Conservation (phyloP, 2,113 vertebrate species). For the Eurystomus gularis region DNA sequence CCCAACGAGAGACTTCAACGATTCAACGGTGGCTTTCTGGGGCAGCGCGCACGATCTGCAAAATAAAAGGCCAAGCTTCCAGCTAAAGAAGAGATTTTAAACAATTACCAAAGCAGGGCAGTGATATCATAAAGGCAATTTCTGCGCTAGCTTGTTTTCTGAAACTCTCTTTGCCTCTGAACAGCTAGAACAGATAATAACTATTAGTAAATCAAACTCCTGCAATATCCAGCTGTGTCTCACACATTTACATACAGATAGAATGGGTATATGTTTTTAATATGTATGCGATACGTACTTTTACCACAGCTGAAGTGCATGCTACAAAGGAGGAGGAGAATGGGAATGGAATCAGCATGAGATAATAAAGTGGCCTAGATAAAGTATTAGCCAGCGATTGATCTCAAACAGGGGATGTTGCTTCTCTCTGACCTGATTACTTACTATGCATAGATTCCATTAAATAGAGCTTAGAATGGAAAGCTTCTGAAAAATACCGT, state of each 20-base stretch:
- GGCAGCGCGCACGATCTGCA: neutral
- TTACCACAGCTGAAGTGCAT: constrained; percentile 73
- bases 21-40: neutral
- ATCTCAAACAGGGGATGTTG: constrained; percentile 82
- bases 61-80: constrained; percentile 40
- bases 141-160: constrained; percentile 86
- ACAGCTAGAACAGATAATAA: constrained; percentile 98
- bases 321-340: constrained; percentile 79
- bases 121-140: constrained; percentile 91
- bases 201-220: constrained; percentile 99
- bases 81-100: constrained; percentile 71
- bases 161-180: constrained; percentile 83
- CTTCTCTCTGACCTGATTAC: constrained; percentile 80
- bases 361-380: constrained; percentile 90
- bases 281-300: constrained; percentile 86
- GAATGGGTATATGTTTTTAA: constrained; percentile 98
- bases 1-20: neutral
- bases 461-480: constrained; percentile 83
- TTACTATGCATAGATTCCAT: constrained; percentile 85
- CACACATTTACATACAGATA: constrained; percentile 99
- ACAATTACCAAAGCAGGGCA: constrained; percentile 76
- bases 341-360: constrained; percentile 79
- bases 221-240: constrained; percentile 96
- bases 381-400: constrained; percentile 84
- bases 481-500: constrained; percentile 68